Conservation (phyloP, 2,888 invertebrate species). For the Furcula furcula region DNA sequence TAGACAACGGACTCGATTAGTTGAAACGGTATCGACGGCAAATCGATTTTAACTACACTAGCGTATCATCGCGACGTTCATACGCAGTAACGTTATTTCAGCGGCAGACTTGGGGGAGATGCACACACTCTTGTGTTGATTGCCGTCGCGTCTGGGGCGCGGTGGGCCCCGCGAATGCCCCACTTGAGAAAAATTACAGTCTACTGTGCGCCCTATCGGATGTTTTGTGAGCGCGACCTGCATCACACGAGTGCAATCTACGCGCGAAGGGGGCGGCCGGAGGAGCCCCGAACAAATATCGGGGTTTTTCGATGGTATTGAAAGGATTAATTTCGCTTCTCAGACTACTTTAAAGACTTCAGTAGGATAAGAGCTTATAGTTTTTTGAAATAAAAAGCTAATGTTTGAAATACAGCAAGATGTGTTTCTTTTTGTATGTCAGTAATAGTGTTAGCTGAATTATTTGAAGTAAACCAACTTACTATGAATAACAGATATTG, state of each 20-base stretch:
- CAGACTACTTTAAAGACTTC: conserved; percentile 10
- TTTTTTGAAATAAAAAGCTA: too few relatives aligned
- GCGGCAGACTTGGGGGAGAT: conserved; percentile 41
- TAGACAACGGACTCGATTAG: too few relatives aligned
- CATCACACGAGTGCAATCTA: conserved; percentile 49
- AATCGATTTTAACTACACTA: neutral
- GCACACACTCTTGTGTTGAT: conserved; percentile 51
- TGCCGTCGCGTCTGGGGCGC: conserved; percentile 46
- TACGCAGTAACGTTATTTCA: conserved; percentile 47
- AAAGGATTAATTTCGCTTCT: conserved; percentile 22
- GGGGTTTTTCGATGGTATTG: conserved; percentile 38
- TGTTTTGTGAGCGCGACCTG: conserved; percentile 52
- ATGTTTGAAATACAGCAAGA: too few relatives aligned
- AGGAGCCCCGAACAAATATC: conserved; percentile 23
- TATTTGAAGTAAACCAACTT: too few relatives aligned
- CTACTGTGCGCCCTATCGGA: conserved; percentile 53
- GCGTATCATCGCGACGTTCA: conserved; percentile 20
- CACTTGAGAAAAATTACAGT: conserved; percentile 72
- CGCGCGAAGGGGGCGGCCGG: conserved; percentile 25
- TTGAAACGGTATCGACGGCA: neutral
- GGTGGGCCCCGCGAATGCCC: conserved; percentile 43
- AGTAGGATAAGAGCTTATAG: too few relatives aligned
- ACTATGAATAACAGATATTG: too few relatives aligned
- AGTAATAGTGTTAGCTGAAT: too few relatives aligned
- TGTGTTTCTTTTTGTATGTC: too few relatives aligned